Evolutionary conservation across 2,888 invertebrate genomes (phyloP), one percentile per base, ranked within the genome.

Genomic region (Melikaiella ostensackeni): DNA sequence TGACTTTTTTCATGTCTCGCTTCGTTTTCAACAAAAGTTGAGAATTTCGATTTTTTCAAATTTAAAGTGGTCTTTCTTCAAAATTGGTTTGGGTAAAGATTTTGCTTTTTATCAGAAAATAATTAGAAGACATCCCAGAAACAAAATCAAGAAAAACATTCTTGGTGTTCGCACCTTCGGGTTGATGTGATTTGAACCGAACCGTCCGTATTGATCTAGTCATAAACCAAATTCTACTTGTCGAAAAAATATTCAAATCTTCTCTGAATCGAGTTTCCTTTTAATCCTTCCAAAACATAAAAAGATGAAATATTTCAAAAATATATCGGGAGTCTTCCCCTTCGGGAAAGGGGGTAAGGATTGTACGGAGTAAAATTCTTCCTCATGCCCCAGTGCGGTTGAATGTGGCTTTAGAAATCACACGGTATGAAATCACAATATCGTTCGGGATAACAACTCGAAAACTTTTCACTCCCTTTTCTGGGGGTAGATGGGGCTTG

Each of bases 381-480:
- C 21, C 30, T 70, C 21, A 70, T 70, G 66, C 46, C 46, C 46
- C 46, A 66, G n/a, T 66, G 70, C 70, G 70, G 70, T 70, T 50
- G 70, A 70, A 70, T 50, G 70, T 70, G 70, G 50, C 46, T 55
- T 33, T 50, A 50, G 50, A 70, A 70, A 70, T 70, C 66, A 70
- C 46, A 70, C 66, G 30, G 46, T 70, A 50, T 70, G 66, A 70
- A 70, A 70, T 70, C 70, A 70, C 70, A 50, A 70, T 70, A 70
- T 70, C 33, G 33, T 70, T 70, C 50, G 13, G 74, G 57, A 74
- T 59, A 59, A 74, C 38, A 74, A 74, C 74, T 59, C 27, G 59
- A 57, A 74, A 74, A 74, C 74, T 74, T 74, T 74, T 59, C 59
- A 42, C 35, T 38, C 75, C 55, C 42, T 50, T 55, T 70, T 19